Base-by-base conservation (phyloP, 1,140 invertebrate genomes). In the Cotesia vestalis region DNA sequence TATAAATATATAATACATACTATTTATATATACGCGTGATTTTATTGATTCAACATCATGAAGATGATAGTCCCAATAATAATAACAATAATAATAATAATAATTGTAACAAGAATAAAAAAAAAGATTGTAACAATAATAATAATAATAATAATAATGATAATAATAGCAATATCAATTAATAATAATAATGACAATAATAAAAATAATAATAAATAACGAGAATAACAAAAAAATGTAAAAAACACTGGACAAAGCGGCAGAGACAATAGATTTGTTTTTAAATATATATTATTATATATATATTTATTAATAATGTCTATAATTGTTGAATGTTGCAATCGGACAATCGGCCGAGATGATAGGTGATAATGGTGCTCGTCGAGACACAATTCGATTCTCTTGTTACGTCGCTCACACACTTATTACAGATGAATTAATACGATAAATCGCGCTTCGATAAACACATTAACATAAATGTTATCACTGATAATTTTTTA, bases 161-260 rank as follows among this genome's bases (percentile, higher is more conserved):
- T 70, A 35, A 17, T 61, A 59, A 40, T 59, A 69, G 40, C 27
- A 70, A 62, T 70, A 69, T 60, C 59, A 69, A 69, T 69, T 66
- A 57, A 67, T 55, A 67, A 36, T 55, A 34, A 20, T 27, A 67
- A 55, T 67, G 35, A 67, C 9, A 67, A 67, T 57, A 69, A 68
- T 40, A 69, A 27, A 60, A 69, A 69, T n/a, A 69, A 69, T 61
- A 69, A 46, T 60, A 60, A 57, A 55, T 14, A 69, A 69, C 20
- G 38, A 71, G 40, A 62, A 36, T 63, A 71, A 71, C 14, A 71
- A 71, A 52, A 63, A 17, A 71, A 51, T 40, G 17, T 51, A 71
- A 71, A 71, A 64, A 71, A 64, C 27, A 64, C 64, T 57, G 27
- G 35, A 64, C 34, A 64, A 57, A 66, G 46, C 46, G 51, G 20